A percentile compares a stretch with the other conserved stretches of the same genome.
Evolutionary conservation across 2,113 vertebrate species (phyloP).

Genomic region (Gobio gobio): DNA sequence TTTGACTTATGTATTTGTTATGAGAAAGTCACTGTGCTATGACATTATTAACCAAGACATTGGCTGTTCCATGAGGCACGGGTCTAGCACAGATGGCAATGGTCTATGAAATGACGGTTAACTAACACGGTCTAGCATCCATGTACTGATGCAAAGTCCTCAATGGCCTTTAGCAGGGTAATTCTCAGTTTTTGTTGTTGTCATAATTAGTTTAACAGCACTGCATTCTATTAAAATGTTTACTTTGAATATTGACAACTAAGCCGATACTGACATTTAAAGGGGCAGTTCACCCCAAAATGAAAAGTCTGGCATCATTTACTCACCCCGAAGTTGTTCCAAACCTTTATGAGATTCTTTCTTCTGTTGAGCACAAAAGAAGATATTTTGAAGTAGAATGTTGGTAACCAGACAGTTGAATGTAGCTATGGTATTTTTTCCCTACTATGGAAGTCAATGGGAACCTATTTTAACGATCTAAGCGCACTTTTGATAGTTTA

Average conservation of each 20-base stretch:
- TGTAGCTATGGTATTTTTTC: too few species aligned
- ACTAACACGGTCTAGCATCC: background rate
- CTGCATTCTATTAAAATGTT: background rate
- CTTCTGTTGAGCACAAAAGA: too few species aligned
- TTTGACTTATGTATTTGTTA: slow-evolving; percentile 7
- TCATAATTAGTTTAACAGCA: background rate
- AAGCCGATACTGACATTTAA: background rate
- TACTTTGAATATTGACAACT: background rate
- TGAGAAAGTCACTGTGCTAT: background rate
- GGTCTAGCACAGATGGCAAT: background rate
- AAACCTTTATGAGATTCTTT: too few species aligned
- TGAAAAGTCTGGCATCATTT: too few species aligned
- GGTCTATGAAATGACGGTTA: background rate
- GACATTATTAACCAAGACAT: slow-evolving; percentile 14
- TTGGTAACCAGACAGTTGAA: too few species aligned
- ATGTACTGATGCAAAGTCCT: background rate
- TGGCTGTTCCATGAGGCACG: background rate
- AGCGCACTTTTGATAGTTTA: too few species aligned
- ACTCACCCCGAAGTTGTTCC: too few species aligned
- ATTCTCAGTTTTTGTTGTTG: background rate
- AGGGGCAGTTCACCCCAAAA: too few species aligned
- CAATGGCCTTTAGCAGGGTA: background rate
- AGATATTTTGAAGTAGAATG: too few species aligned
- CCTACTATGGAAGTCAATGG: too few species aligned
- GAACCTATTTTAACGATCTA: too few species aligned